Conservation (phyloP, 2,888 invertebrate species). For the Leptinotarsa peninsularis region DNA sequence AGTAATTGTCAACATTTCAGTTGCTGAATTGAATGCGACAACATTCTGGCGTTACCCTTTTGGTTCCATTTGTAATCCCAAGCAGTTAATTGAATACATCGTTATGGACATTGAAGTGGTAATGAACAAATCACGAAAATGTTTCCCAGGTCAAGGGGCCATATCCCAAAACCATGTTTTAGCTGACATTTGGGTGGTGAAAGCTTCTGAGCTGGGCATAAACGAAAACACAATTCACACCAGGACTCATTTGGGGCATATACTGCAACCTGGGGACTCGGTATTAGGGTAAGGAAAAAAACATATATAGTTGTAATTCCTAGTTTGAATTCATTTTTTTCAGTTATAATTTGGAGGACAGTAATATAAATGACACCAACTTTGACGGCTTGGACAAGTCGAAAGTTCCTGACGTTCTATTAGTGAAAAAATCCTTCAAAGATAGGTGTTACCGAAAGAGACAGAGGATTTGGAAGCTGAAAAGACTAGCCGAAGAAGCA, state of each 20-base stretch:
- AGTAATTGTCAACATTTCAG: conserved; percentile 65
- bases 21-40: conserved; percentile 84
- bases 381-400: conserved; percentile 84
- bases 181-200: conserved; percentile 94
- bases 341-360: conserved; percentile 89
- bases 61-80: conserved; percentile 87
- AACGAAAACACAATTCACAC: conserved; percentile 86
- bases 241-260: conserved; percentile 92
- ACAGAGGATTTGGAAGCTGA: conserved; percentile 90
- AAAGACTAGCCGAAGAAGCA: conserved; percentile 82
- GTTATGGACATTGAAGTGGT: conserved; percentile 94
- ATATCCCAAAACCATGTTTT: conserved; percentile 89
- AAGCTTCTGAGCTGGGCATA: conserved; percentile 85
- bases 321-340: conserved; percentile 42
- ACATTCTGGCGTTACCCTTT: conserved; percentile 91
- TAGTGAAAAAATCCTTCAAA: conserved; percentile 93
- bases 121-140: conserved; percentile 78
- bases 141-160: conserved; percentile 89
- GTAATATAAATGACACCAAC: conserved; percentile 90
- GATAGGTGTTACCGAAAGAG: conserved; percentile 79
- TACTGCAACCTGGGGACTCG: conserved; percentile 92
- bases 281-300: conserved; percentile 81
- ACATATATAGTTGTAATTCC: background rate
- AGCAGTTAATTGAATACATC: conserved; percentile 90
- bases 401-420: conserved; percentile 86